Conservation (phyloP, 92 coral and sea anemone genomes). For the Pocillopora grandis region DNA sequence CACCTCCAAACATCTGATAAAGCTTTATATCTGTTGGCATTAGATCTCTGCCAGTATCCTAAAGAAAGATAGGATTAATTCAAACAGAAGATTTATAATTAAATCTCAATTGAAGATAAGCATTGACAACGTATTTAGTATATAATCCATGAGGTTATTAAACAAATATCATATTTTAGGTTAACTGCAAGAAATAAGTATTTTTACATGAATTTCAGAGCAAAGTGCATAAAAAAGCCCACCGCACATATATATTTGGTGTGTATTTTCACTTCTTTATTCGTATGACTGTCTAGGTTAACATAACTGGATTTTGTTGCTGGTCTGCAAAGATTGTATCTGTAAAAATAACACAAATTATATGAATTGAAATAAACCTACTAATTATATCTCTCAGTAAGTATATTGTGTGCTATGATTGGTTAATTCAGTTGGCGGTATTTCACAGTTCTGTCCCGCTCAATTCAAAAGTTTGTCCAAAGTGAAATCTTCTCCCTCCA, state of each 20-base stretch:
- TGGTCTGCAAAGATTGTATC: constrained; percentile 82
- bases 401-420: no score
- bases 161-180: not conserved
- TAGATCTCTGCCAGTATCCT: constrained; percentile 95
- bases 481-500: no score
- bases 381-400: no score
- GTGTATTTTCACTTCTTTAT: constrained; percentile 77
- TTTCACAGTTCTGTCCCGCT: no score
- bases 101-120: no score
- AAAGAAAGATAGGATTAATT: not conserved
- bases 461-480: no score
- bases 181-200: not conserved
- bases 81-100: not conserved
- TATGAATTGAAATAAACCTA: not conserved
- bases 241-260: constrained; percentile 94
- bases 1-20: constrained; percentile 95
- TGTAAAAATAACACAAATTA: not conserved
- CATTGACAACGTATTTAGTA: no score
- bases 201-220: no score
- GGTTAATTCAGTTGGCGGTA: no score
- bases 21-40: constrained; percentile 91
- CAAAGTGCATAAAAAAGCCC: not conserved
- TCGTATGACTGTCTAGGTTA: constrained; percentile 79
- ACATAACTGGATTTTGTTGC: constrained; percentile 80
- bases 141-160: not conserved